A percentile compares a stretch with the other conserved stretches of the same genome.
Conservation (phyloP, 2,113 vertebrate species). For the Prietella phreatophila region DNA sequence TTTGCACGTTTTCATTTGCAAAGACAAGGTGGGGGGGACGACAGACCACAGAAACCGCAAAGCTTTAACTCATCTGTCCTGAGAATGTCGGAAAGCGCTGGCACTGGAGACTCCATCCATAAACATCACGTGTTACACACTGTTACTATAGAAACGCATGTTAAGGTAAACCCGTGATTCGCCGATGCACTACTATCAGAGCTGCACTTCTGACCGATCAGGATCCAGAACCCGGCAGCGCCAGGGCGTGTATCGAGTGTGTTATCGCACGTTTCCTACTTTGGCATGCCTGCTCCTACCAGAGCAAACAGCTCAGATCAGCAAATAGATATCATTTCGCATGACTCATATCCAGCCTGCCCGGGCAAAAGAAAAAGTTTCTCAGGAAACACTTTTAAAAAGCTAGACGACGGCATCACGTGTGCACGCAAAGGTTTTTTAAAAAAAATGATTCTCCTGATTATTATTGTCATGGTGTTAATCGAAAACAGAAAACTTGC, state of each 20-base stretch:
- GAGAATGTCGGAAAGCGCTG: not conserved
- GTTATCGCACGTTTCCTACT: not conserved
- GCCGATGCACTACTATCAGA: not conserved
- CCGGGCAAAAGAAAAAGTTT: not conserved
- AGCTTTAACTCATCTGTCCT: not conserved
- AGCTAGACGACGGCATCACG: not conserved
- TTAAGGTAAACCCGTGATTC: too few species aligned
- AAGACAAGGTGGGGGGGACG: not conserved
- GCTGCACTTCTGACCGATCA: not conserved
- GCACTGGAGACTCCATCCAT: not conserved
- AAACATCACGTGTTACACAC: too few species aligned
- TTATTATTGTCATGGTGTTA: not conserved
- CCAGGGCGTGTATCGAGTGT: not conserved
- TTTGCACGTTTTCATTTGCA: not conserved
- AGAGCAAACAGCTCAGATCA: constrained; percentile 9
- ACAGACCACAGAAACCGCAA: too few species aligned
- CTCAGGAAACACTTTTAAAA: not conserved
- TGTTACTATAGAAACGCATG: not conserved
- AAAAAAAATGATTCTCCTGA: not conserved
- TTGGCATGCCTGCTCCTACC: not conserved
- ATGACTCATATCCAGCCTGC: constrained; percentile 19
- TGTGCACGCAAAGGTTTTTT: not conserved
- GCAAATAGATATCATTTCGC: not conserved
- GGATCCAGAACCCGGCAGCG: not conserved
- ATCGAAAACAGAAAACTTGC: not conserved